These are phyloP conservation scores for Geothlypis trichas DNA, from an alignment of 2,113 vertebrate species.

Conservation along the genomic window DNA sequence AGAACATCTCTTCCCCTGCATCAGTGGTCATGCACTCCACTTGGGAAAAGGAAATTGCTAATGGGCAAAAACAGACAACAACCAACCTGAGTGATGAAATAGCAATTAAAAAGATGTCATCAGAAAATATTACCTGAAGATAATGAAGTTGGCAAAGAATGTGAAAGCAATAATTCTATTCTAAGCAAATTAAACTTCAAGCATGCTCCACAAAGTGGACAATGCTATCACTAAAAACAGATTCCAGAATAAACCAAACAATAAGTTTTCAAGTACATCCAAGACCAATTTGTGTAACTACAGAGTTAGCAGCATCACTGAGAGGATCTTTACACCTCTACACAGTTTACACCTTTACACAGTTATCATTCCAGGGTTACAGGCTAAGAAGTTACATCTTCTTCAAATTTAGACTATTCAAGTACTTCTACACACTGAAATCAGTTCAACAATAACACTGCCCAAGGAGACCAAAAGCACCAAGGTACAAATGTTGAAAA, in stretches of 20 bases:
- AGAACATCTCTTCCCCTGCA: neutral
- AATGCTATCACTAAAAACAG: neutral
- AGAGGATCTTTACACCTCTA: neutral
- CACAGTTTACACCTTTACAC: no score
- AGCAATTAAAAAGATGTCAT: slow-evolving; percentile 52
- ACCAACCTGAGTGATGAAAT: slow-evolving; percentile 25
- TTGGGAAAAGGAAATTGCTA: neutral
- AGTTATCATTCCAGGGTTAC: neutral
- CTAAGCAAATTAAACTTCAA: slow-evolving; percentile 28
- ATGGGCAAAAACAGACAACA: neutral
- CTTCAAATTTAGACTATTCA: neutral
- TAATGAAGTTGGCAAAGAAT: neutral
- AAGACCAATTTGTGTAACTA: neutral
- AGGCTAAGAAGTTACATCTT: neutral
- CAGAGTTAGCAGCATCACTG: neutral
- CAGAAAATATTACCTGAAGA: slow-evolving; percentile 9
- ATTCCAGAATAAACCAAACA: neutral
- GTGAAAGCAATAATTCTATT: neutral
- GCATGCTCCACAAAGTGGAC: neutral
- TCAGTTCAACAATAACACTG: neutral
- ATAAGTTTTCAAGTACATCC: neutral
- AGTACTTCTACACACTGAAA: neutral
- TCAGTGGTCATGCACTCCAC: neutral
- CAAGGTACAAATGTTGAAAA: neutral
- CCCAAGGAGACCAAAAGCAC: neutral